A percentile compares a stretch with the other conserved stretches of the same genome.
Conservation (phyloP, 2,888 invertebrate genomes). For the Formica aserva region DNA sequence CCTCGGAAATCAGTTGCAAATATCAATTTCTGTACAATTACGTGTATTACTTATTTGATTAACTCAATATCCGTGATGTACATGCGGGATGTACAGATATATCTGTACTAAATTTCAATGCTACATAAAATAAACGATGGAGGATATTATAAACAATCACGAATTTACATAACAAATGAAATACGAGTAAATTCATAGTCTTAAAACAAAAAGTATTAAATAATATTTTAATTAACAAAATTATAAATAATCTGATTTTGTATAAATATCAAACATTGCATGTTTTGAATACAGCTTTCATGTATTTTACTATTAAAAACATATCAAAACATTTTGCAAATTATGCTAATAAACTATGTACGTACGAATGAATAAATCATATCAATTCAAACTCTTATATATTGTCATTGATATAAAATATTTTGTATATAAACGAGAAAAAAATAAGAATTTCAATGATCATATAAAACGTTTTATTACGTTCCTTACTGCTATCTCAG, state of each 20-base stretch:
- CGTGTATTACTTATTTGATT: neutral
- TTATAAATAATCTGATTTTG: slow-evolving; percentile 23
- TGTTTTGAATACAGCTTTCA: neutral
- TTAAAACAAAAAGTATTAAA: neutral
- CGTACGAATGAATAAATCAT: neutral
- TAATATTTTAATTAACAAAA: slow-evolving; percentile 28
- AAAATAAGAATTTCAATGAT: slow-evolving; percentile 25
- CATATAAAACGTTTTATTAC: slow-evolving; percentile 15
- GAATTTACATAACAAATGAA: slow-evolving; percentile 4
- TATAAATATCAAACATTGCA: neutral
- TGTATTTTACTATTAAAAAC: slow-evolving; percentile 10
- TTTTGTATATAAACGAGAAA: slow-evolving; percentile 1
- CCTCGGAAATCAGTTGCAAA: neutral
- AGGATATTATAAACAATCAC: neutral
- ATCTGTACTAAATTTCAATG: neutral
- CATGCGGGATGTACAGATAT: neutral
- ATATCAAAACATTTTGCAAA: neutral
- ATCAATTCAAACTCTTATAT: neutral
- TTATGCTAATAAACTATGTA: neutral
- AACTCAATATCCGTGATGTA: neutral
- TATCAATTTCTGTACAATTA: neutral
- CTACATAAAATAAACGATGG: neutral
- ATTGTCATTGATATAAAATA: neutral
- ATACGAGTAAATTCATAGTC: neutral
- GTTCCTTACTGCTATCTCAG: neutral